Base-by-base conservation (phyloP, 1,140 invertebrate genomes). In the Kradibia gibbosae region DNA sequence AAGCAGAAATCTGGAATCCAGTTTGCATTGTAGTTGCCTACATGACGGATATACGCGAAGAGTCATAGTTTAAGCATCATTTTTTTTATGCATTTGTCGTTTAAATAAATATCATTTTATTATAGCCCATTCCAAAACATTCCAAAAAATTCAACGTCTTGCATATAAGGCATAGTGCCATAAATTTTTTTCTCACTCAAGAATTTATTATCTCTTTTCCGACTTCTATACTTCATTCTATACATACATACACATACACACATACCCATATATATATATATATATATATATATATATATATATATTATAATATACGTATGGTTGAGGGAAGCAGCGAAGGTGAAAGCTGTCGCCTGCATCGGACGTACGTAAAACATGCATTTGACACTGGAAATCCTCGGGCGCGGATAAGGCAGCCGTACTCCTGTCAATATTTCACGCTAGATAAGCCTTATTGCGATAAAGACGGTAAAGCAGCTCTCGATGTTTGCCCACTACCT, bases 391-490 rank as follows among this genome's bases (percentile, higher is more conserved):
- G 67, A 78, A 82, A 82, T 78, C 70, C 80, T 60, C 65, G 70
- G 57, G 42, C 50, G 67, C 45, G 75, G 81, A 82, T 82, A 82
- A 82, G 75, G 75, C 81, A 39, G 34, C 42, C 50, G 55, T 70
- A 42, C 70, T 55, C 76, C 76, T 79, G 81, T 82, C 81, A 82
- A 82, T 82, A 82, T 82, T 78, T 82, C 81, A 82, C 76, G 81
- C 76, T 75, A 78, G 81, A 82, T 82, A 82, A 82, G 76, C 76
- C 76, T 82, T 77, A 82, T 82, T 73, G 81, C 76, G 76, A 82
- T 82, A 78, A 82, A 82, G 76, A 72, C 78, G 71, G 73, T 71
- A 55, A 45, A 42, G 65, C 34, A 34, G 55, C 55, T 57, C 74
- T 60, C 74, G 74, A 76, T 42, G 11, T 75, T 75, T 75, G 53